Evolutionary conservation across 2,888 invertebrate genomes (phyloP), one percentile per base, ranked within the genome.

Genomic region (Rosalia funebris): DNA sequence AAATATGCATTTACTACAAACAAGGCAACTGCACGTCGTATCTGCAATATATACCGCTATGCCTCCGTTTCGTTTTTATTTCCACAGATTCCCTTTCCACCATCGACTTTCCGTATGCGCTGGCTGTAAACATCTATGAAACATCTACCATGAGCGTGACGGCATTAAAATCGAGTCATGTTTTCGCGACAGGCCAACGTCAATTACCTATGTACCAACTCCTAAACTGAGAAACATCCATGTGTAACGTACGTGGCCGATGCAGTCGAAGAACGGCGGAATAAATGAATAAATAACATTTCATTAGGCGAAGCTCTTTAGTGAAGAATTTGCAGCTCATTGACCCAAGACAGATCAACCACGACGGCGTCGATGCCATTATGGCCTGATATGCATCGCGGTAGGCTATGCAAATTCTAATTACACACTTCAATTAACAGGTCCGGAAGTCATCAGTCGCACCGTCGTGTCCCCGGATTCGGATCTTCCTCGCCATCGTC

Each of bases 381-480:
- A 69, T 63, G 57, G 62, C 69, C 71, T 70, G 75, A 73, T 73
- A 73, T 73, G 71, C 73, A 73, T 73, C 74, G 69, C 71, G 71
- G 71, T 71, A 70, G 68, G 42, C 67, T 70, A 75, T 74, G 75
- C 73, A 73, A 74, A 74, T 71, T 73, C 69, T 71, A 75, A 75
- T 74, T 75, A 75, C 66, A 74, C 71, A 75, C 70, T 71, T 72
- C 73, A 75, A 75, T 74, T 71, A 71, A 63, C 70, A 70, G 66
- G 68, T 70, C 65, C 67, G 71, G 70, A 71, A 71, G 63, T 65
- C 46, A 55, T 55, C 56, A 48, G 46, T 57, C 25, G 47, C 48
- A 57, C 36, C 55, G 39, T 32, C 48, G 19, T 50, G 25, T 37
- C 39, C 20, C 50, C 32, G n/a, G 11, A 17, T 17, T 14, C n/a